These are phyloP conservation scores for Babylonia areolata DNA, from an alignment of 1,140 invertebrate genomes.

Conservation along the genomic window DNA sequence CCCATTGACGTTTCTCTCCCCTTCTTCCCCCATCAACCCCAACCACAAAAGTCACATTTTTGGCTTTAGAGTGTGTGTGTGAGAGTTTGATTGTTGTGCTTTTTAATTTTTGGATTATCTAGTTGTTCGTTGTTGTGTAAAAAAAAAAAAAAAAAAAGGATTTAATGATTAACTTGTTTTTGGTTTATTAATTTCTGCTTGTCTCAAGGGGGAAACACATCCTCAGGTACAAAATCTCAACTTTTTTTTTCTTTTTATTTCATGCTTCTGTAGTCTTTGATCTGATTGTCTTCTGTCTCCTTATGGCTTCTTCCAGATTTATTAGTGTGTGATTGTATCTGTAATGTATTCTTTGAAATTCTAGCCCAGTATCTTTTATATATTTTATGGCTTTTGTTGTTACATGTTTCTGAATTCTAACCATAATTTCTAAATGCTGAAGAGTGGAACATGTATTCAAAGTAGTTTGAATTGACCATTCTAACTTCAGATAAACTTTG, in stretches of 20 bases:
- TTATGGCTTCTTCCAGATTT: not conserved
- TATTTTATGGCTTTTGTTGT: not conserved
- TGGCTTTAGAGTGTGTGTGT: too few relatives aligned
- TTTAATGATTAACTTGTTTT: slow-evolving; percentile 4
- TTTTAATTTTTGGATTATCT: too few relatives aligned
- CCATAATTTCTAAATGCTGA: too few relatives aligned
- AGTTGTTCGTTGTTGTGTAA: too few relatives aligned
- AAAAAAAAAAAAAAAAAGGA: not conserved
- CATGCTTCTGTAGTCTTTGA: not conserved
- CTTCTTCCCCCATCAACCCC: not conserved
- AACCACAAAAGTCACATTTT: too few relatives aligned
- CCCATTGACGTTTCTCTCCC: not conserved
- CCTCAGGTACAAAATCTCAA: slow-evolving; percentile 6
- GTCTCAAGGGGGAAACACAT: slow-evolving; percentile 26
- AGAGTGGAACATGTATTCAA: too few relatives aligned
- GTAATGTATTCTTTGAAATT: not conserved
- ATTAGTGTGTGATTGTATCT: not conserved
- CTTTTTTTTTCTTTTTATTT: not conserved
- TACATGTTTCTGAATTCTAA: not conserved
- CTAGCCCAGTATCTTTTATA: not conserved
- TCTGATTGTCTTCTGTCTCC: not conserved
- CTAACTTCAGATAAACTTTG: too few relatives aligned
- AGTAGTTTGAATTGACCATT: too few relatives aligned
- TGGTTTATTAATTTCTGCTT: slow-evolving; percentile 26
- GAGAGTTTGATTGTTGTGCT: too few relatives aligned